A percentile compares a stretch with the other conserved stretches of the same genome.
These are phyloP conservation scores for Rhynchonycteris naso DNA, from an alignment of 2,797 vertebrate genomes.

Conservation along the genomic window DNA sequence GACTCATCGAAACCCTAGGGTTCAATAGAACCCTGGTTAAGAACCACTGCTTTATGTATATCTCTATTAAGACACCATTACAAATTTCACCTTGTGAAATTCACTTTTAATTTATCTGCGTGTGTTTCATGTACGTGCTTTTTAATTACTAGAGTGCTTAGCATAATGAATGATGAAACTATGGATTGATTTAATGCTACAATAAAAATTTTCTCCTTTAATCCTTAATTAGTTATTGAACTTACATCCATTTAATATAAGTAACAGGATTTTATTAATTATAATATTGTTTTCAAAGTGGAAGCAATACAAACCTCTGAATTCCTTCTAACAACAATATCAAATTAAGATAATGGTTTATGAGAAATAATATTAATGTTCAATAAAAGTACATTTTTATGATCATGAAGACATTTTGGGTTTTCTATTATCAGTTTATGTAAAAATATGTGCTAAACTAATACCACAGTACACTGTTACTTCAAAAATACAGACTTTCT, in stretches of 20 bases:
- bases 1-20: too few species aligned
- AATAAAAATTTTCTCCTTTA: constrained; percentile 78
- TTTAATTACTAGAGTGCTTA: constrained; percentile 78
- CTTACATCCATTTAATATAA: constrained; percentile 77
- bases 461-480: background rate
- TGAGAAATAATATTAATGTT: constrained; percentile 48
- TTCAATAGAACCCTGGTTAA: too few species aligned
- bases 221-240: constrained; percentile 81
- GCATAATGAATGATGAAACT: constrained; percentile 78
- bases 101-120: constrained; percentile 74
- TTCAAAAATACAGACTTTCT: background rate
- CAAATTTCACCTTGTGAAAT: constrained; percentile 74
- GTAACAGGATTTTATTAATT: constrained; percentile 67
- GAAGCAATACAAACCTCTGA: constrained; percentile 50
- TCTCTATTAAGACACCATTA: constrained; percentile 73
- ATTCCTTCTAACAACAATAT: constrained; percentile 42
- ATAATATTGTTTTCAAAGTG: constrained; percentile 63
- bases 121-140: constrained; percentile 76
- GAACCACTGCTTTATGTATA: constrained; percentile 53
- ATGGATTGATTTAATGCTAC: constrained; percentile 81
- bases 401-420: background rate
- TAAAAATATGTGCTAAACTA: constrained; percentile 17
- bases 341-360: constrained; percentile 40
- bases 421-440: background rate
- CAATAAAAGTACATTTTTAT: constrained; percentile 25